These are phyloP conservation scores for Melinopterus prodromus DNA, from an alignment of 2,888 invertebrate species.

Conservation along the genomic window DNA sequence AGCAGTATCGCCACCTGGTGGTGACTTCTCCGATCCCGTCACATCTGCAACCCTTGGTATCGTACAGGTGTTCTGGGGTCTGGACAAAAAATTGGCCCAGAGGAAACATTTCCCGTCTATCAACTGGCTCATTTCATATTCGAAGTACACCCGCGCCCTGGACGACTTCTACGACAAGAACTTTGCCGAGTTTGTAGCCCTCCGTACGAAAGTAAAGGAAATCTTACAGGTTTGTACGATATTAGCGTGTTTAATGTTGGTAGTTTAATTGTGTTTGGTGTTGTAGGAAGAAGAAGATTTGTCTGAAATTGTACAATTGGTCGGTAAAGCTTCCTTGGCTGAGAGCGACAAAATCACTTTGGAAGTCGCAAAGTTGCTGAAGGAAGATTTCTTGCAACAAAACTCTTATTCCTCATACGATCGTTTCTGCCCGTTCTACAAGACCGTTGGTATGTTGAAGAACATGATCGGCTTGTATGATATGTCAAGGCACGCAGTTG, in stretches of 20 bases:
- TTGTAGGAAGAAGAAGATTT: conserved; percentile 93
- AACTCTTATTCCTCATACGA: conserved; percentile 97
- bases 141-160: conserved; percentile 97
- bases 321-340: conserved; percentile 98
- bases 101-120: conserved; percentile 99
- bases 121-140: conserved; percentile 98
- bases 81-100: conserved; percentile 98
- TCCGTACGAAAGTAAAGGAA: conserved; percentile 91
- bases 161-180: conserved; percentile 99
- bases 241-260: conserved; percentile 41
- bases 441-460: conserved; percentile 97
- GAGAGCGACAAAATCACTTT: conserved; percentile 99
- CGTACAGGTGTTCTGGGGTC: conserved; percentile 99
- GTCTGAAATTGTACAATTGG: conserved; percentile 99
- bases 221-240: conserved; percentile 51
- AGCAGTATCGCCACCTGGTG: conserved; percentile 99
- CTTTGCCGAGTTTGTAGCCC: conserved; percentile 95
- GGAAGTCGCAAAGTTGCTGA: conserved; percentile 97
- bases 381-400: conserved; percentile 99
- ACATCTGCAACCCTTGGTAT: conserved; percentile 96
- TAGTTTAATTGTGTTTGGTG: conserved; percentile 55
- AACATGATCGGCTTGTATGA: conserved; percentile 99
- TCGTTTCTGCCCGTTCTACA: conserved; percentile 99
- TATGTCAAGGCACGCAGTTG: conserved; percentile 96
- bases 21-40: conserved; percentile 99